phyloP scores from a whole-genome alignment of 2,113 vertebrate genomes.

The Lepidothrix coronata region DNA sequence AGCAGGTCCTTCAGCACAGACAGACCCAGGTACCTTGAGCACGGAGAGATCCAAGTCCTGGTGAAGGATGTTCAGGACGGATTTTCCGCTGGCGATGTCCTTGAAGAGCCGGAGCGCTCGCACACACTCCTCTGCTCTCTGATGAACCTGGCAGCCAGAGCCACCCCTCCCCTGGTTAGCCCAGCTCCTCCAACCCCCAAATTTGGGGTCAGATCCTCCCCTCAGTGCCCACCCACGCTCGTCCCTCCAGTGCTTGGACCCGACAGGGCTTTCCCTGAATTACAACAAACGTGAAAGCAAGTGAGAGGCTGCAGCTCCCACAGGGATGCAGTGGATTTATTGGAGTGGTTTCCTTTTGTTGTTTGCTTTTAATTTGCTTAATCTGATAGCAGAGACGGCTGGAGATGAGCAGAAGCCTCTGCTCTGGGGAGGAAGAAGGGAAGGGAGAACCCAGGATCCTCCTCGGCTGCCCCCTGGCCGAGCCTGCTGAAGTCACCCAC shows the following conservation, averaged over 20 bases:
- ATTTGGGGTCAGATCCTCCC: not conserved
- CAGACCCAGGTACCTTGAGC: conserved; percentile 66
- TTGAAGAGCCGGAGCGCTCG: conserved; percentile 62
- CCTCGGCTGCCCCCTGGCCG: rapidly evolving
- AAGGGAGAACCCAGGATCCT: not conserved
- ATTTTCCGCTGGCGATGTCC: conserved; percentile 14
- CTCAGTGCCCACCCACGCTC: rapidly evolving
- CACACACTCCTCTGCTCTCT: conserved; percentile 68
- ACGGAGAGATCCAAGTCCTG: conserved; percentile 61
- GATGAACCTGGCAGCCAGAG: conserved; percentile 65
- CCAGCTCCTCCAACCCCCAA: rapidly evolving
- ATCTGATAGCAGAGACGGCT: not conserved
- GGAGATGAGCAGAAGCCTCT: not conserved
- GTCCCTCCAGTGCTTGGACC: rapidly evolving
- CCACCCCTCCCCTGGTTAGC: not conserved
- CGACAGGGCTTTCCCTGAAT: rapidly evolving
- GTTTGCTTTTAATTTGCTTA: not conserved
- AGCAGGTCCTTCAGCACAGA: not conserved
- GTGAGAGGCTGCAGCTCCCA: not conserved
- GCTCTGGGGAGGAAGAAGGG: not conserved
- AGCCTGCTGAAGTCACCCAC: not conserved
- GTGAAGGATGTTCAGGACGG: conserved; percentile 17
- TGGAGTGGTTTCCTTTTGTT: not conserved
- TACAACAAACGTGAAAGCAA: rapidly evolving
- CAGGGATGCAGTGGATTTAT: rapidly evolving